Base-by-base conservation (phyloP, 2,113 vertebrate genomes). In the Galeopterus variegatus region DNA sequence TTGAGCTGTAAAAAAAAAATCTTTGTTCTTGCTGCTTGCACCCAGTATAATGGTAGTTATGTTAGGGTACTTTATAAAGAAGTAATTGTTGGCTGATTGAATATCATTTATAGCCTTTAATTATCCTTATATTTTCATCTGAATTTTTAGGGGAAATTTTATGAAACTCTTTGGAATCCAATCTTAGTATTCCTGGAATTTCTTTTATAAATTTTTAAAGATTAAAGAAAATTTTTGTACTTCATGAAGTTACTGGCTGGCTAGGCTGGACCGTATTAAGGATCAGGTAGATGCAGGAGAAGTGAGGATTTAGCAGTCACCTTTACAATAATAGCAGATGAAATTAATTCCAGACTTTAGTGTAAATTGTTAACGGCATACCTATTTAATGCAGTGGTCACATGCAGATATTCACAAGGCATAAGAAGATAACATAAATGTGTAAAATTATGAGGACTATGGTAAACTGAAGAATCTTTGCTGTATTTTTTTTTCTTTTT, bases 131-230 rank as follows among this genome's bases (percentile, higher is more conserved):
- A 36, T 50, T 88, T 88, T 94, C 65, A 88, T 81, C 18, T 94
- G 5, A 87, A 4, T 70, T 92, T 90, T 79, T 52, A 94, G 54
- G 18, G 52, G 31, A 70, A 75, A 10, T 90, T 84, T 88, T 91
- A 64, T 65, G 26, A 85, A 14, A 72, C 2, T 88, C 50, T 88
- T 90, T 33, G 31, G 31, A 84, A 64, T 52, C 58, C 31, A 75
- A 0, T 69, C 15, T 83, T 50, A 50, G 33, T 56, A 1, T 88
- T 18, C 48, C 48, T 64, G 60, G 75, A 91, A 24, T 28, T 10
- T 85, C 19, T 41, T 89, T 90, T 87, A 73, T 41, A 80, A 58
- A 72, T 72, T 64, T 93, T 95, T 94, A 56, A 56, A 76, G 52
- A 80, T 77, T 60, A 58, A 60, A 73, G 31, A 36, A 88, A 86